Conservation (phyloP, 2,797 vertebrate genomes). For the Cichlasoma orientale region DNA sequence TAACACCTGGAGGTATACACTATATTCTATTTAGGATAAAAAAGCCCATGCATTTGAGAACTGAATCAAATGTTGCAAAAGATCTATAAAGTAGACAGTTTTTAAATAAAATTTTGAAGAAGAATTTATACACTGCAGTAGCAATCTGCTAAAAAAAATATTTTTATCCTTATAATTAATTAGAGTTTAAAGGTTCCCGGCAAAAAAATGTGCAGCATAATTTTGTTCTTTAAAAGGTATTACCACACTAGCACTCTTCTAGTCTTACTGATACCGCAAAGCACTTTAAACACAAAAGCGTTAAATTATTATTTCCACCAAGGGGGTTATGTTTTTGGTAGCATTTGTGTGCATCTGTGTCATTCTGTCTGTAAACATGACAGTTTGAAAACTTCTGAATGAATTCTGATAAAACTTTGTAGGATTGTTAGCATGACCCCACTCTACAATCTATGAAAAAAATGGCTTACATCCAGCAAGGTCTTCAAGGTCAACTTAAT, state of each 20-base stretch:
- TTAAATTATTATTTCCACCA: not conserved
- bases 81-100: not conserved
- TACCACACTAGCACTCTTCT: not conserved
- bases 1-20: not conserved
- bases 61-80: not conserved
- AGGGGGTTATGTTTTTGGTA: no score
- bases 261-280: not conserved
- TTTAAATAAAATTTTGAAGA: not conserved
- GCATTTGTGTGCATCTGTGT: no score
- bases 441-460: no score
- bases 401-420: no score
- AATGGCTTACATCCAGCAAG: no score
- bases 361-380: no score
- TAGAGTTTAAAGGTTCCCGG: no score
- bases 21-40: not conserved
- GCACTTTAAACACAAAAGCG: not conserved
- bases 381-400: no score
- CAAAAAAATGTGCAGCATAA: no score
- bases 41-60: not conserved
- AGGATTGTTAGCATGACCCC: no score
- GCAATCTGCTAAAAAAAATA: not conserved
- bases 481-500: no score
- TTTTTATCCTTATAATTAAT: not conserved
- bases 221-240: no score
- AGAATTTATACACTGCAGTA: not conserved